A percentile compares a stretch with the other conserved stretches of the same genome.
Conservation (phyloP, 2,797 vertebrate species). For the Phalanger gymnotis region DNA sequence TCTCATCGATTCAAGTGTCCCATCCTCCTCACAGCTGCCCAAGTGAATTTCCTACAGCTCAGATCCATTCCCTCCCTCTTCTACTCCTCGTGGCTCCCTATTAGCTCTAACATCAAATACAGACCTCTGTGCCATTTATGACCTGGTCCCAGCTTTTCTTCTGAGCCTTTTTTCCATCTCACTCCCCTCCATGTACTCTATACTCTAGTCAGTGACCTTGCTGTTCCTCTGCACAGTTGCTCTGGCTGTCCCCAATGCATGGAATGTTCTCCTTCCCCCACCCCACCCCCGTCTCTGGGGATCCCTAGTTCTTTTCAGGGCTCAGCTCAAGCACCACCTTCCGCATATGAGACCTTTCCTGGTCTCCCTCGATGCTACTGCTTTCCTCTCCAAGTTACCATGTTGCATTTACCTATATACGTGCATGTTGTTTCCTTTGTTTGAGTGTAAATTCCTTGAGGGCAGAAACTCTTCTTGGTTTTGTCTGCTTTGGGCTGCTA, state of each 20-base stretch:
- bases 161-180: background rate
- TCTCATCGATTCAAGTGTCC: background rate
- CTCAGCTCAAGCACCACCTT: constrained; percentile 35
- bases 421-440: background rate
- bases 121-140: constrained; percentile 47
- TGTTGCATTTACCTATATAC: background rate
- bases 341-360: background rate
- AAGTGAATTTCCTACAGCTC: constrained; percentile 51
- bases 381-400: background rate
- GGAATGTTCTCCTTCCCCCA: constrained; percentile 3
- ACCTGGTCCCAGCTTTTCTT: constrained; percentile 48
- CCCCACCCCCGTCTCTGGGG: constrained; percentile 16
- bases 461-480: background rate
- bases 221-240: constrained; percentile 34
- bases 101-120: constrained; percentile 39
- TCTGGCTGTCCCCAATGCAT: background rate
- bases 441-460: background rate
- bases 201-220: constrained; percentile 40
- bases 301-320: background rate
- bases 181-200: background rate
- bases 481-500: background rate
- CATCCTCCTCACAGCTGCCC: constrained; percentile 27
- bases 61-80: constrained; percentile 34
- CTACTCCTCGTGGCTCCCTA: constrained; percentile 21
- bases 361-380: background rate